Percentiles rank a stretch among this genome's conserved stretches.
Conservation (phyloP, 2,888 invertebrate genomes). For the Anodontia alba region DNA sequence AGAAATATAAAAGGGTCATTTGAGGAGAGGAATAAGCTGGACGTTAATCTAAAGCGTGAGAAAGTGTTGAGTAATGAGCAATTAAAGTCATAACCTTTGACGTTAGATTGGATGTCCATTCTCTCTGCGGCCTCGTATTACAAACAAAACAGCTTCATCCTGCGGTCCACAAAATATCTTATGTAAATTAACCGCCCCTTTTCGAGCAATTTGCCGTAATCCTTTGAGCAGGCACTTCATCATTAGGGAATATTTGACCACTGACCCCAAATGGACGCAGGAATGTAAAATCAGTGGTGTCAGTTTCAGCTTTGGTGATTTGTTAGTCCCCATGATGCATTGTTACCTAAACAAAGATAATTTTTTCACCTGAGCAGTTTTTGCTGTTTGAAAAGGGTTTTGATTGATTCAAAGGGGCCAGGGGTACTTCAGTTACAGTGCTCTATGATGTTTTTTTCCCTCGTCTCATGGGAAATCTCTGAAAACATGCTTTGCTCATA, state of each 20-base stretch:
- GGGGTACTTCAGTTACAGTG: background rate
- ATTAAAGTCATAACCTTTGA: constrained; percentile 1
- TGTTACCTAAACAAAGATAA: constrained; percentile 20
- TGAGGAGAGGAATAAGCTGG: background rate
- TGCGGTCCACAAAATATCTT: background rate
- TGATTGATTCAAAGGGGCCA: background rate
- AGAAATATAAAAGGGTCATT: constrained; percentile 8
- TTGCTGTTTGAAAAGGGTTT: background rate
- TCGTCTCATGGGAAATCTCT: background rate
- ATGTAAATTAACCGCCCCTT: constrained; percentile 17
- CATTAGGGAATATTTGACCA: background rate
- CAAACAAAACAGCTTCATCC: constrained; percentile 10
- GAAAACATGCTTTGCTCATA: background rate
- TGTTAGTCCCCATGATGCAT: constrained; percentile 18
- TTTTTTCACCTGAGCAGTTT: constrained; percentile 2
- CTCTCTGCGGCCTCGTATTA: background rate
- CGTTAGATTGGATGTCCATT: background rate
- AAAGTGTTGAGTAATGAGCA: constrained; percentile 19
- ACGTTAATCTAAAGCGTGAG: constrained; percentile 10
- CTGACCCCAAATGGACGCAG: constrained; percentile 12
- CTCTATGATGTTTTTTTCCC: background rate
- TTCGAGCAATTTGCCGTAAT: constrained; percentile 19
- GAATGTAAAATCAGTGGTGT: constrained; percentile 6
- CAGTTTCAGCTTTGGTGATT: constrained; percentile 8
- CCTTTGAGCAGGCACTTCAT: background rate